Evolutionary conservation across 1,140 invertebrate species (phyloP).

Genomic region (Anoplophora glabripennis): DNA sequence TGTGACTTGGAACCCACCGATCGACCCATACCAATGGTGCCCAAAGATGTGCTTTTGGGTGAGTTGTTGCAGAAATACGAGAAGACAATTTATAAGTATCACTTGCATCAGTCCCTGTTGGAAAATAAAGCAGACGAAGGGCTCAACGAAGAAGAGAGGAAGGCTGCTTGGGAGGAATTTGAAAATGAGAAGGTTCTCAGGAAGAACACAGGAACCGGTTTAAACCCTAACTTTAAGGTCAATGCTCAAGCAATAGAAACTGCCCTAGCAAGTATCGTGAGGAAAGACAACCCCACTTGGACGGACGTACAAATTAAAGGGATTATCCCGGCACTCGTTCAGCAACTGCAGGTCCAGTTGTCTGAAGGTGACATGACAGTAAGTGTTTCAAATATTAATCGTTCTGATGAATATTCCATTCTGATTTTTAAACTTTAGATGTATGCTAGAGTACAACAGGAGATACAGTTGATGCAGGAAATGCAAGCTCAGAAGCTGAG

Average conservation of each 20-base stretch:
- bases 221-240: not conserved
- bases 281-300: slow-evolving; percentile 41
- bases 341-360: slow-evolving; percentile 33
- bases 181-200: slow-evolving; percentile 70
- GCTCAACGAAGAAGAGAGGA: slow-evolving; percentile 87
- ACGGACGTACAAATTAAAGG: slow-evolving; percentile 37
- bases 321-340: slow-evolving; percentile 37
- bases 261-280: slow-evolving; percentile 38
- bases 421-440: slow-evolving; percentile 19
- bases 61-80: slow-evolving; percentile 67
- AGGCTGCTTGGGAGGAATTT: slow-evolving; percentile 93
- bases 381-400: slow-evolving; percentile 11
- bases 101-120: slow-evolving; percentile 80
- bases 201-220: slow-evolving; percentile 14
- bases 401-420: not conserved
- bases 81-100: slow-evolving; percentile 65
- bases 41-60: slow-evolving; percentile 70
- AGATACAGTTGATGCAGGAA: slow-evolving; percentile 27
- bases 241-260: slow-evolving; percentile 9
- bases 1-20: slow-evolving; percentile 47
- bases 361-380: slow-evolving; percentile 31
- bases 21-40: slow-evolving; percentile 55
- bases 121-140: slow-evolving; percentile 87
- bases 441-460: slow-evolving; percentile 28
- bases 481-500: slow-evolving; percentile 29